Percentiles rank a stretch among this genome's conserved stretches.
These are phyloP conservation scores for Lepus americanus DNA, from an alignment of 2,113 vertebrate genomes.

Conservation along the genomic window DNA sequence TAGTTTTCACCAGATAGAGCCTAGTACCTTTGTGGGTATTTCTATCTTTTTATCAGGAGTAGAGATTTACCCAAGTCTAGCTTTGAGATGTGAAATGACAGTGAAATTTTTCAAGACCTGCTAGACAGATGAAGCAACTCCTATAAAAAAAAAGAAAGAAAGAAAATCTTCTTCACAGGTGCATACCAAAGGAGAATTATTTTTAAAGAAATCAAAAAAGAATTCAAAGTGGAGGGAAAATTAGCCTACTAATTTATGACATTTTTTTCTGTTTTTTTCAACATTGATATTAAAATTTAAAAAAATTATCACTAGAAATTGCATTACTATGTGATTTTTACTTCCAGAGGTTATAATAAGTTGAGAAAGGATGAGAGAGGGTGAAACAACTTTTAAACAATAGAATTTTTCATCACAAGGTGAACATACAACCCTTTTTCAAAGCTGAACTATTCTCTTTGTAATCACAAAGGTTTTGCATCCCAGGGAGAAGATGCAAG, in stretches of 20 bases:
- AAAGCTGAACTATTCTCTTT: neutral
- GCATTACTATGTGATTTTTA: conserved; percentile 27
- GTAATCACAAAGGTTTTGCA: neutral
- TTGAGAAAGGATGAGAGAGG: neutral
- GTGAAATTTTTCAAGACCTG: conserved; percentile 43
- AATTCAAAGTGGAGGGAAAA: neutral
- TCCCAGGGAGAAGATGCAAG: neutral
- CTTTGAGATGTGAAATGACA: conserved; percentile 44
- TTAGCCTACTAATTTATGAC: conserved; percentile 21
- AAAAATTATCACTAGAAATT: conserved; percentile 10
- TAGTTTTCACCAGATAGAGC: conserved; percentile 54
- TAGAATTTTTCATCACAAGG: conserved; percentile 38
- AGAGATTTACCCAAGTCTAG: conserved; percentile 59
- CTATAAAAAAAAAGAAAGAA: neutral
- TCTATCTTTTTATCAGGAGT: conserved; percentile 54
- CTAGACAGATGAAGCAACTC: conserved; percentile 19
- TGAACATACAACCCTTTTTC: neutral
- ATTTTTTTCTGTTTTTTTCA: neutral
- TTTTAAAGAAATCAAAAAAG: conserved; percentile 62
- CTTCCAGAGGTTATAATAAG: conserved; percentile 1
- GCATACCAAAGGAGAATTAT: conserved; percentile 35
- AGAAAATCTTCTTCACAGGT: neutral
- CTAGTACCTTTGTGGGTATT: conserved; percentile 39
- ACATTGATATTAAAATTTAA: conserved; percentile 42
- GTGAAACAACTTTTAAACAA: conserved; percentile 35